Conservation (phyloP, 2,113 vertebrate genomes). For the Psittacula cyanocephala region DNA sequence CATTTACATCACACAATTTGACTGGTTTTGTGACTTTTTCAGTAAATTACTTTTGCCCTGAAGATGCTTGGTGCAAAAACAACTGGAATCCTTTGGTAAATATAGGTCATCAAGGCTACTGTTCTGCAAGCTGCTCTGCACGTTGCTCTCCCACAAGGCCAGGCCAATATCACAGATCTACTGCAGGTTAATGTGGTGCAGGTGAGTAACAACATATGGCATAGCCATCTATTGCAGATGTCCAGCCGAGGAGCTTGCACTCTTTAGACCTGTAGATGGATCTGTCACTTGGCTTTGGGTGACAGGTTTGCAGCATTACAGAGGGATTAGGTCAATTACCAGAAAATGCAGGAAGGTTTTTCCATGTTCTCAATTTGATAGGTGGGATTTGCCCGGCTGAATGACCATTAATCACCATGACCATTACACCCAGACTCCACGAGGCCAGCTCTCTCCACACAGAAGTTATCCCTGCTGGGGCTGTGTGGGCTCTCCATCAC, state of each 20-base stretch:
- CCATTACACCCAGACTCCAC: neutral
- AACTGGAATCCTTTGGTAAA: neutral
- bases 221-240: neutral
- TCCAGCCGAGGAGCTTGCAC: accelerated
- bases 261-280: neutral
- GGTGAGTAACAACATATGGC: accelerated
- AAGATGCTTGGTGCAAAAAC: neutral
- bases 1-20: neutral
- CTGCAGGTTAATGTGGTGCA: neutral
- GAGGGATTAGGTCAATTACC: neutral
- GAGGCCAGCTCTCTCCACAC: neutral
- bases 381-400: neutral
- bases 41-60: neutral
- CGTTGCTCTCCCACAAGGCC: neutral
- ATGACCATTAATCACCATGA: neutral
- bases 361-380: neutral
- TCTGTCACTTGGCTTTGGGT: neutral
- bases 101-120: neutral
- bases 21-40: neutral
- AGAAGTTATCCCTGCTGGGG: accelerated
- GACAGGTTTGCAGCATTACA: neutral
- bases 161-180: neutral
- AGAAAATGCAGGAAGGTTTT: neutral
- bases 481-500: neutral
- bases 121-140: neutral